These are phyloP conservation scores for Unio delphinus DNA, from an alignment of 2,888 invertebrate genomes.

Conservation along the genomic window DNA sequence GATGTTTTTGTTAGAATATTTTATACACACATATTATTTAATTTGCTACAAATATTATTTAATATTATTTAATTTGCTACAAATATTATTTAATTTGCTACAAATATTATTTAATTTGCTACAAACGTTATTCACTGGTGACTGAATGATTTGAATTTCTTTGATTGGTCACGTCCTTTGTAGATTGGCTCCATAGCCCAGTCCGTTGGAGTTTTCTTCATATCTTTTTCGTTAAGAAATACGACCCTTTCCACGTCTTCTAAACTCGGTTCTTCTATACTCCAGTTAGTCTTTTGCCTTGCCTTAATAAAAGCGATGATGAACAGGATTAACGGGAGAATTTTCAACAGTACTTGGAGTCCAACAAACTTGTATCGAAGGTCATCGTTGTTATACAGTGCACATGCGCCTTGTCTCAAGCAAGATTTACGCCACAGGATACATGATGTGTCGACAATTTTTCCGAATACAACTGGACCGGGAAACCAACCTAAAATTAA, in stretches of 20 bases:
- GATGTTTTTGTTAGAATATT: too few species aligned
- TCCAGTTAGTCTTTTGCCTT: constrained; percentile 36
- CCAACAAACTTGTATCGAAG: constrained; percentile 35
- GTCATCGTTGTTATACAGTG: constrained; percentile 45
- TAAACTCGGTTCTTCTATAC: constrained; percentile 5
- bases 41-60: too few species aligned
- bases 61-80: too few species aligned
- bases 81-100: too few species aligned
- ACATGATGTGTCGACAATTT: constrained; percentile 48
- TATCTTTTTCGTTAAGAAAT: constrained; percentile 7
- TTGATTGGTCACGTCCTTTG: constrained; percentile 4
- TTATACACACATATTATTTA: too few species aligned
- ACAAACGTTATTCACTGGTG: too few species aligned
- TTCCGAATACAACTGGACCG: constrained; percentile 49
- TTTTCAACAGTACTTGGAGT: constrained; percentile 23
- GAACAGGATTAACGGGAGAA: constrained; percentile 14
- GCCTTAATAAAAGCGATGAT: constrained; percentile 22
- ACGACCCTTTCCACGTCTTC: constrained; percentile 13
- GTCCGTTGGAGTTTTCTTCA: constrained; percentile 10
- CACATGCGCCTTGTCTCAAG: constrained; percentile 44
- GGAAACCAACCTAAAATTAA: constrained; percentile 47
- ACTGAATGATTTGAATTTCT: too few species aligned
- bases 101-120: too few species aligned
- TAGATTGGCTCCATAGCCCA: constrained; percentile 23
- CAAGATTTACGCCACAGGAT: constrained; percentile 44